Evolutionary conservation across 2,888 invertebrate species (phyloP).

Genomic region (Hyles lineata): DNA sequence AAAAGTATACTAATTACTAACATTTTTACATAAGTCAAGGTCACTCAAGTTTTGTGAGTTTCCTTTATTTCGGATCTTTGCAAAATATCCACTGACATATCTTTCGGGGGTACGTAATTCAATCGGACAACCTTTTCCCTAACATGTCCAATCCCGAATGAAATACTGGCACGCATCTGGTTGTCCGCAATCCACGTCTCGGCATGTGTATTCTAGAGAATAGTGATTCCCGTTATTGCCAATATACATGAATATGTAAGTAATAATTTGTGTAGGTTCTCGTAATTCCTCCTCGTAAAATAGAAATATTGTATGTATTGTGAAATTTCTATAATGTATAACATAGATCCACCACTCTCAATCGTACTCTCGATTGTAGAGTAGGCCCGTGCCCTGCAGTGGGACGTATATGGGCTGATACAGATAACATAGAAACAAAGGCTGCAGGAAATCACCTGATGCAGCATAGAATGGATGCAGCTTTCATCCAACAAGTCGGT

Average conservation of each 20-base stretch:
- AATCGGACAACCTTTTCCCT: slow-evolving; percentile 22
- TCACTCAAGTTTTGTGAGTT: background rate
- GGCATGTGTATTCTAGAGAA: background rate
- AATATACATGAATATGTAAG: background rate
- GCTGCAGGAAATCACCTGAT: too few relatives aligned
- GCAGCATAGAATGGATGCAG: too few relatives aligned
- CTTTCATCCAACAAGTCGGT: too few relatives aligned
- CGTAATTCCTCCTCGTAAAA: background rate
- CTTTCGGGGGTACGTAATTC: slow-evolving; percentile 24
- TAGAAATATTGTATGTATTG: too few relatives aligned
- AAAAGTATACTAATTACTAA: too few relatives aligned
- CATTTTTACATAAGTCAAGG: slow-evolving; percentile 8
- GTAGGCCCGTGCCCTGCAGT: too few relatives aligned
- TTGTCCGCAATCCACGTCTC: background rate
- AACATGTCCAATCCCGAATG: slow-evolving; percentile 15
- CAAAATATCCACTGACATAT: slow-evolving; percentile 33
- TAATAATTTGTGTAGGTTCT: background rate
- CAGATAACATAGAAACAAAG: too few relatives aligned
- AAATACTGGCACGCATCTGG: slow-evolving; percentile 4
- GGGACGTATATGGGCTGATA: too few relatives aligned
- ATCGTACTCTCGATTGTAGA: too few relatives aligned
- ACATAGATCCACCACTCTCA: too few relatives aligned
- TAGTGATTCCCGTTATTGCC: background rate
- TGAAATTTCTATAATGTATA: too few relatives aligned
- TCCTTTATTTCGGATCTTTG: background rate